phyloP scores from a whole-genome alignment of 2,797 vertebrate species.

The Tangara arthus region DNA sequence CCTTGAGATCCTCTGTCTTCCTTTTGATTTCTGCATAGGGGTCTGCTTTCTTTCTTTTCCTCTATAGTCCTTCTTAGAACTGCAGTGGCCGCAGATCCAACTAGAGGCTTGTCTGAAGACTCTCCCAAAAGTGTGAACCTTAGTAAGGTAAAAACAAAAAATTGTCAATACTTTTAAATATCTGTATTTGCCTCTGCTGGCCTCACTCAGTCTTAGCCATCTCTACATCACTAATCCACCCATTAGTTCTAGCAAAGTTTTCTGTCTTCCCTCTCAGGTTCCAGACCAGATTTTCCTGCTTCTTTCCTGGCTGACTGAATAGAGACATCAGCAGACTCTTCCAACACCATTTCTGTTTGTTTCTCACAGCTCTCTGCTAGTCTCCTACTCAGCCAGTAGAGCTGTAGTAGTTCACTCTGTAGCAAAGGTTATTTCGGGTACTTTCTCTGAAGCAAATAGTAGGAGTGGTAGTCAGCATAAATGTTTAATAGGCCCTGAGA shows the following conservation, averaged over 20 bases:
- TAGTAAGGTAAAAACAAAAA: not conserved
- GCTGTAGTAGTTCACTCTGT: conserved; percentile 39
- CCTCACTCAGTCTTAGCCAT: not conserved
- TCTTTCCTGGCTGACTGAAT: not conserved
- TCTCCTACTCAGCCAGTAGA: conserved; percentile 25
- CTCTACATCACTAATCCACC: not conserved
- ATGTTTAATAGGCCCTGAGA: conserved; percentile 66
- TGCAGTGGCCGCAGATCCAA: not conserved
- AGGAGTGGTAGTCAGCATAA: conserved; percentile 67
- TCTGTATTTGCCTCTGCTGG: not conserved
- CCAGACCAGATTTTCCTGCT: conserved; percentile 35
- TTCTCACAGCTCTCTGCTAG: conserved; percentile 28
- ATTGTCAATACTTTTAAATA: not conserved
- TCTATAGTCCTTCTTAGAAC: not conserved
- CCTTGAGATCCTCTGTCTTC: not conserved
- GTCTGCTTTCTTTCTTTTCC: not conserved
- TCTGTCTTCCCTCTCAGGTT: not conserved
- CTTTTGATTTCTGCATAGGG: not conserved
- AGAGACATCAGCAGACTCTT: not conserved
- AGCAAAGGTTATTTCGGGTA: conserved; percentile 67
- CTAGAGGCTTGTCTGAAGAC: not conserved
- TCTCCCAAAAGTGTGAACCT: not conserved
- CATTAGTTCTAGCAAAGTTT: not conserved
- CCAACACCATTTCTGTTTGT: conserved; percentile 30
- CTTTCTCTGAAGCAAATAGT: conserved; percentile 57